Percentiles rank a stretch among this genome's conserved stretches.
Conservation (phyloP, 2,797 vertebrate species). For the Mionectes olivaceus region DNA sequence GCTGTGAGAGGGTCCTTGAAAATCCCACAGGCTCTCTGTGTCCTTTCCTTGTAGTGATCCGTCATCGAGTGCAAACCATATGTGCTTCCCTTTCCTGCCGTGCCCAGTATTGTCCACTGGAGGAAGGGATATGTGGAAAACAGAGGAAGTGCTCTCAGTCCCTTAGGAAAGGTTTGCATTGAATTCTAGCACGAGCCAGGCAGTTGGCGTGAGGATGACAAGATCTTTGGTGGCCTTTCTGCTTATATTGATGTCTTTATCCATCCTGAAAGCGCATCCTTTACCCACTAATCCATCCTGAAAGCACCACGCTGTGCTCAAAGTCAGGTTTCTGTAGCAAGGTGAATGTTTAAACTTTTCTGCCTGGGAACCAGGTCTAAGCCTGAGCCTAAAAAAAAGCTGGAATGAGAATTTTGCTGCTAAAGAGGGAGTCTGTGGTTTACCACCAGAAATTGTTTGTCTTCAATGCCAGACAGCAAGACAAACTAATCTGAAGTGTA, state of each 20-base stretch:
- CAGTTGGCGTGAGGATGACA: accelerated
- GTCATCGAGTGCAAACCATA: neutral
- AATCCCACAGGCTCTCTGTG: neutral
- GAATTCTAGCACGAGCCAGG: neutral
- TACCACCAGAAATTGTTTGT: neutral
- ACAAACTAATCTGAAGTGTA: neutral
- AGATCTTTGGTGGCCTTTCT: neutral
- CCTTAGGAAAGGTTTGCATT: neutral
- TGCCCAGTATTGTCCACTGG: neutral
- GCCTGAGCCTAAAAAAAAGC: neutral
- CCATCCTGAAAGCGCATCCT: neutral
- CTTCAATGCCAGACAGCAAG: neutral
- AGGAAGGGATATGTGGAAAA: constrained; percentile 19
- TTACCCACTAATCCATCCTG: neutral
- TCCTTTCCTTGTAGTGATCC: neutral
- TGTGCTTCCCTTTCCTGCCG: constrained; percentile 21
- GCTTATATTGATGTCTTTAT: neutral
- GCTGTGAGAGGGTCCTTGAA: constrained; percentile 39
- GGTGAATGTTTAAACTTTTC: neutral
- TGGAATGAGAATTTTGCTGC: neutral
- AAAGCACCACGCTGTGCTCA: neutral
- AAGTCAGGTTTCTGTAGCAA: neutral
- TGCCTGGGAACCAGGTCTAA: neutral
- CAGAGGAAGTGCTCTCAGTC: constrained; percentile 15
- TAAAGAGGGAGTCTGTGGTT: neutral